A percentile compares a stretch with the other conserved stretches of the same genome.
phyloP scores from a whole-genome alignment of 1,140 invertebrate genomes.

The Pseudomyrmex concolor region DNA sequence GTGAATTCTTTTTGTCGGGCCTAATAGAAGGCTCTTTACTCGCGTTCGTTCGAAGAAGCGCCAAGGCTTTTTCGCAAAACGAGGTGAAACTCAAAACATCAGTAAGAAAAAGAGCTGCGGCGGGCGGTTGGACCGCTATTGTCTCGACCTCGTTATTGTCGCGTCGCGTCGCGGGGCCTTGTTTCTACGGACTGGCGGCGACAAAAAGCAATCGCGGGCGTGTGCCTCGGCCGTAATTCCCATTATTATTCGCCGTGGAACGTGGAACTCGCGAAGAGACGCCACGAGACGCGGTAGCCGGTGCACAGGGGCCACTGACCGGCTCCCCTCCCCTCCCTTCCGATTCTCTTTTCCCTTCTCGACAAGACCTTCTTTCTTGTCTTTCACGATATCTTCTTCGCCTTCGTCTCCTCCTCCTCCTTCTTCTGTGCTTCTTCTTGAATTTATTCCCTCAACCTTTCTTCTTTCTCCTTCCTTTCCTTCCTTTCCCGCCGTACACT shows the following conservation, averaged over 20 bases:
- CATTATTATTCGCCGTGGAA: slow-evolving; percentile 54
- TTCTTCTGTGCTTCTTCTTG: slow-evolving; percentile 58
- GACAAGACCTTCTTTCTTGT: slow-evolving; percentile 79
- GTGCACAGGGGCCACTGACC: slow-evolving; percentile 82
- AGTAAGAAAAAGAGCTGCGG: not conserved
- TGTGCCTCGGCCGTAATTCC: slow-evolving; percentile 23
- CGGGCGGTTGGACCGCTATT: slow-evolving; percentile 33
- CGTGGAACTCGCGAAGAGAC: slow-evolving; percentile 35
- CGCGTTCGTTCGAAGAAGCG: not conserved
- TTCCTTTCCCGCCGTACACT: slow-evolving; percentile 47
- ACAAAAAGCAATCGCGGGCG: slow-evolving; percentile 30
- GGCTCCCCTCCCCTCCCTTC: slow-evolving; percentile 66
- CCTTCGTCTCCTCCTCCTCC: slow-evolving; percentile 59
- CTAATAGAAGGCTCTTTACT: not conserved
- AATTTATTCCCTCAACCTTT: slow-evolving; percentile 69
- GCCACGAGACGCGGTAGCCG: slow-evolving; percentile 68
- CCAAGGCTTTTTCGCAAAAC: not conserved
- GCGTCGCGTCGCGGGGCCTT: slow-evolving; percentile 9
- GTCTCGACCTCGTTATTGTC: slow-evolving; percentile 55
- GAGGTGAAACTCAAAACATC: slow-evolving; percentile 19
- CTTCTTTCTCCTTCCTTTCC: slow-evolving; percentile 40
- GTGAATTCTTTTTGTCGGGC: slow-evolving; percentile 4
- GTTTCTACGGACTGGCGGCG: slow-evolving; percentile 12
- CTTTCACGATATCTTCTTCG: slow-evolving; percentile 61
- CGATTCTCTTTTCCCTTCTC: slow-evolving; percentile 30